phyloP scores from a whole-genome alignment of 2,113 vertebrate genomes.

The Onychostruthus taczanowskii region DNA sequence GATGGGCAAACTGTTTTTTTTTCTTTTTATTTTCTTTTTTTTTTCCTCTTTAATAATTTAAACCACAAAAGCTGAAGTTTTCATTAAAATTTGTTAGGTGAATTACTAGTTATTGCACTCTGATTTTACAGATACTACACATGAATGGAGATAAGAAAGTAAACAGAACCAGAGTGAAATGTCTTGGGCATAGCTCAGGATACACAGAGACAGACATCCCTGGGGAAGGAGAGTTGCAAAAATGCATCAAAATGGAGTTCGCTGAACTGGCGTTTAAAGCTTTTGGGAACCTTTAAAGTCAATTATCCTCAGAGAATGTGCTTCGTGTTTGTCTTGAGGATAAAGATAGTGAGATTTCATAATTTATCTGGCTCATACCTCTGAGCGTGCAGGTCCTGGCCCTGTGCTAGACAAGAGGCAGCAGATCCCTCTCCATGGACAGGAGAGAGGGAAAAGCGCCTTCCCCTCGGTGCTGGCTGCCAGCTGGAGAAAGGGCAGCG shows the following conservation, averaged over 20 bases:
- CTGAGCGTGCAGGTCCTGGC: neutral
- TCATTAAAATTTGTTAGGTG: neutral
- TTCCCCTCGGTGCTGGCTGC: neutral
- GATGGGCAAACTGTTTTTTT: neutral
- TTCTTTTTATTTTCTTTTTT: too few species aligned
- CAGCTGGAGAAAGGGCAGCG: neutral
- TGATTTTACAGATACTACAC: neutral
- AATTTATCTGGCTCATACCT: neutral
- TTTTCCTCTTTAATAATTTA: neutral
- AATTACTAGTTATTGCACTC: neutral
- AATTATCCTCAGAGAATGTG: neutral
- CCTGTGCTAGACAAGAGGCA: neutral
- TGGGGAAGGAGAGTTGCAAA: conserved; percentile 26
- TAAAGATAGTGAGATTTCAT: neutral
- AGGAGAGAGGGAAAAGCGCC: fast-evolving
- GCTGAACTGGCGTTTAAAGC: neutral
- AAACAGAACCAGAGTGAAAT: neutral
- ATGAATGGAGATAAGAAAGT: neutral
- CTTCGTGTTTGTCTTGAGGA: conserved; percentile 11
- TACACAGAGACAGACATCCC: neutral
- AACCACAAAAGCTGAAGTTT: neutral
- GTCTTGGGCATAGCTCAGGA: neutral
- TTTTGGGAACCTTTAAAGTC: conserved; percentile 36
- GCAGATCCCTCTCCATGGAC: neutral
- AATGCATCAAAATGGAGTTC: conserved; percentile 34